These are phyloP conservation scores for Lanistes nyassanus DNA, from an alignment of 1,140 invertebrate species.

Conservation along the genomic window DNA sequence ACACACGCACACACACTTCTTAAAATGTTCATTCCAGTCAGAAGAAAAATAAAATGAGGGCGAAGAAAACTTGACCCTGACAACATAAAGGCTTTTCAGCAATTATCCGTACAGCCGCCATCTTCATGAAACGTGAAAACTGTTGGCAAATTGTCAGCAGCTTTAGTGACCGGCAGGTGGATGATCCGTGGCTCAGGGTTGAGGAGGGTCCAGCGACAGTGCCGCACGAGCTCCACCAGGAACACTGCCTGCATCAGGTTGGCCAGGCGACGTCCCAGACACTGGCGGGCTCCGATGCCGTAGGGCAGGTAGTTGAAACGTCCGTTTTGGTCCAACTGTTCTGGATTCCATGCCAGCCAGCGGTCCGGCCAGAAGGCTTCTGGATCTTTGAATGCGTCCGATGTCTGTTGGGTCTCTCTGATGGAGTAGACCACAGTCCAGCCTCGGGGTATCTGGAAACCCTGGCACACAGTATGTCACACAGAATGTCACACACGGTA, in stretches of 20 bases:
- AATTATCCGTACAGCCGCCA: too few species aligned
- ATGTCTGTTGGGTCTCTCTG: constrained; percentile 51
- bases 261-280: constrained; percentile 48
- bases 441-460: constrained; percentile 54
- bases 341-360: constrained; percentile 35
- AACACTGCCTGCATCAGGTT: constrained; percentile 40
- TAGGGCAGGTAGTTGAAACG: constrained; percentile 50
- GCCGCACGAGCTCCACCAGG: constrained; percentile 38
- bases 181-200: constrained; percentile 35
- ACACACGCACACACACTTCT: too few species aligned
- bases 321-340: constrained; percentile 3
- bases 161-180: constrained; percentile 38
- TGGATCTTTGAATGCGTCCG: constrained; percentile 34
- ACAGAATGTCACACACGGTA: neutral
- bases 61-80: too few species aligned
- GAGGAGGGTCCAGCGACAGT: constrained; percentile 35
- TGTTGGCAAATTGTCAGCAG: constrained; percentile 41
- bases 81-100: too few species aligned
- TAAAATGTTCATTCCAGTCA: too few species aligned
- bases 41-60: too few species aligned
- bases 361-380: constrained; percentile 48
- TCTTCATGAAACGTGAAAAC: constrained; percentile 26
- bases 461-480: constrained; percentile 36
- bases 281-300: constrained; percentile 40
- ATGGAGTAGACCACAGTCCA: constrained; percentile 57